These are phyloP conservation scores for Tachina fera DNA, from an alignment of 2,888 invertebrate species.

Conservation along the genomic window DNA sequence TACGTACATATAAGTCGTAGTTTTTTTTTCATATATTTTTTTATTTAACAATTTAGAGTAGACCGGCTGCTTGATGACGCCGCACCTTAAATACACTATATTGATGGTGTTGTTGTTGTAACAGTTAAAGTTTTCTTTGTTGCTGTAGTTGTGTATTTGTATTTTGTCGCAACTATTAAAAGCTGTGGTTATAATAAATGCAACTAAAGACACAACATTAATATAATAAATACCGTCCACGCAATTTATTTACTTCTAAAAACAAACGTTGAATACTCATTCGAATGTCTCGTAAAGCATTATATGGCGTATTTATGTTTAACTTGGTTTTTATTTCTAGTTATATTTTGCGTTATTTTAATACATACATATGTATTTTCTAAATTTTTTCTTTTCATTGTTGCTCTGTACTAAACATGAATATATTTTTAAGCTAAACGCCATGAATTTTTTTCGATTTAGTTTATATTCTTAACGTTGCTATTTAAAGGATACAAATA, in stretches of 20 bases:
- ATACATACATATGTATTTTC: constrained; percentile 10
- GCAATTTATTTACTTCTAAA: constrained; percentile 76
- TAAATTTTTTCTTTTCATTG: constrained; percentile 18
- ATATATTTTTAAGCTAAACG: constrained; percentile 65
- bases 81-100: constrained; percentile 70
- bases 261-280: constrained; percentile 50
- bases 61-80: constrained; percentile 71
- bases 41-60: constrained; percentile 52
- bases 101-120: constrained; percentile 63
- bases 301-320: constrained; percentile 38
- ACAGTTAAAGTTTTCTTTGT: constrained; percentile 10
- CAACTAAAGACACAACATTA: constrained; percentile 74
- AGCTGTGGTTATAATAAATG: constrained; percentile 72
- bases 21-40: constrained; percentile 41
- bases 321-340: constrained; percentile 10
- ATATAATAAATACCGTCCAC: constrained; percentile 82
- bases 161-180: constrained; percentile 67
- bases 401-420: constrained; percentile 33
- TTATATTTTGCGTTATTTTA: constrained; percentile 55
- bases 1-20: constrained; percentile 32
- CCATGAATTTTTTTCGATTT: constrained; percentile 55
- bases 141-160: constrained; percentile 30
- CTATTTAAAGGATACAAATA: background rate
- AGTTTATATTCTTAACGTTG: constrained; percentile 32
- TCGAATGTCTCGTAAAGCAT: constrained; percentile 52